These are phyloP conservation scores for Meiosimyza decipiens DNA, from an alignment of 2,888 invertebrate genomes.

Conservation along the genomic window DNA sequence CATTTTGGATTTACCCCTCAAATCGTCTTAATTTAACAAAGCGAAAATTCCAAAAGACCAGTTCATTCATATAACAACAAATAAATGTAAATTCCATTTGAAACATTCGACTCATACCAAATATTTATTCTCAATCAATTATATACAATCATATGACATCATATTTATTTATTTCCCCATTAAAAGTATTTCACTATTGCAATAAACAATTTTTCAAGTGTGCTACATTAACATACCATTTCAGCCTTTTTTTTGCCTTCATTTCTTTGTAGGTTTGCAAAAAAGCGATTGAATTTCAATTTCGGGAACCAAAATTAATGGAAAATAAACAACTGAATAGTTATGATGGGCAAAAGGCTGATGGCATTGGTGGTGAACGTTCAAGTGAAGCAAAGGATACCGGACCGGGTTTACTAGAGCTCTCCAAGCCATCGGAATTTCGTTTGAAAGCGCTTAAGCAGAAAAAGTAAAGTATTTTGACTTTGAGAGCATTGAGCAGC, in stretches of 20 bases:
- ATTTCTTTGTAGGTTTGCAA: conserved; percentile 57
- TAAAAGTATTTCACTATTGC: too few species aligned
- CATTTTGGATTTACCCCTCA: too few species aligned
- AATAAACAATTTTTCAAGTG: too few species aligned
- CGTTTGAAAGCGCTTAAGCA: conserved; percentile 65
- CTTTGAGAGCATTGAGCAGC: conserved; percentile 3
- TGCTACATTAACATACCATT: conserved; percentile 2
- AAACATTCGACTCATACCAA: too few species aligned
- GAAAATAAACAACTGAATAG: conserved; percentile 55
- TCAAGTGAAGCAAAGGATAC: conserved; percentile 55
- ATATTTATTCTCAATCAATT: too few species aligned
- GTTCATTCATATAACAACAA: too few species aligned
- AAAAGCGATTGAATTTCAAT: conserved; percentile 65
- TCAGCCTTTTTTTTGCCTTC: conserved; percentile 17
- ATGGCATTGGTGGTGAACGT: conserved; percentile 46
- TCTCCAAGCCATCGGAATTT: conserved; percentile 66
- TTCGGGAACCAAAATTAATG: conserved; percentile 61
- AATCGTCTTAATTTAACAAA: too few species aligned
- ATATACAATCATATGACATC: too few species aligned
- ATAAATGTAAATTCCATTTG: too few species aligned
- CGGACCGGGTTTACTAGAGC: conserved; percentile 61
- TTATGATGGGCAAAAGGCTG: conserved; percentile 47
- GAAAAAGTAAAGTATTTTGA: conserved; percentile 55
- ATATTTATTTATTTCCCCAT: too few species aligned
- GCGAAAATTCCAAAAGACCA: too few species aligned